Evolutionary conservation across 2,888 invertebrate genomes (phyloP), one percentile per base, ranked within the genome.

Genomic region (Argyresthia albistria): DNA sequence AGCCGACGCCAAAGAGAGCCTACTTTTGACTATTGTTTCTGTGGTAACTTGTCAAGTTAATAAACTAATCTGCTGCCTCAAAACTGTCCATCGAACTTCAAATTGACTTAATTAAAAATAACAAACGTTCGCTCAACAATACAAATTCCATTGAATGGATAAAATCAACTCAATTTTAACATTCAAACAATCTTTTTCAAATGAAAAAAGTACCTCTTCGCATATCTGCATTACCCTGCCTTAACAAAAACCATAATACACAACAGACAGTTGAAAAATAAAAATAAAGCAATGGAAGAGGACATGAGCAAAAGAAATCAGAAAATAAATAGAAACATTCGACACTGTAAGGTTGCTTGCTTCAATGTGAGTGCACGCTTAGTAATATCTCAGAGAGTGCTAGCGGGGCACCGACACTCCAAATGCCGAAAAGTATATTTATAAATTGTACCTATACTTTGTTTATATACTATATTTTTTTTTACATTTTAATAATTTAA

Each of bases 401-500:
- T 64, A 73, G 72, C 72, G 61, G 64, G 69, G 68, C 80, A 80
- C 80, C 76, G 73, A 76, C 70, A 77, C 72, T 76, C 75, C 72
- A 80, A 81, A 84, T 81, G 81, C 80, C 84, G 78, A 82, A 84
- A 84, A 86, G 83, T 84, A 87, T 81, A 82, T 84, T 83, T 73
- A 86, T 86, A 87, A 86, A 86, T 87, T 87, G 87, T 87, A 87
- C 87, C 86, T 86, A 86, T 84, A 84, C 76, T 84, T 86, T 82
- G 80, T 84, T 83, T 86, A 86, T 83, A 86, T 71, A 76, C 87
- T 86, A 86, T 57, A 80, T 84, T 86, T 87, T 87, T 77, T 87
- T 87, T 87, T 86, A 86, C 83, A 84, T 87, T 86, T 87, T 87
- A 87, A 87, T 87, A 87, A 87, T 87, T 87, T 87, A 87, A 87